phyloP scores from a whole-genome alignment of 2,113 vertebrate genomes.

The Ageneiosus marmoratus region DNA sequence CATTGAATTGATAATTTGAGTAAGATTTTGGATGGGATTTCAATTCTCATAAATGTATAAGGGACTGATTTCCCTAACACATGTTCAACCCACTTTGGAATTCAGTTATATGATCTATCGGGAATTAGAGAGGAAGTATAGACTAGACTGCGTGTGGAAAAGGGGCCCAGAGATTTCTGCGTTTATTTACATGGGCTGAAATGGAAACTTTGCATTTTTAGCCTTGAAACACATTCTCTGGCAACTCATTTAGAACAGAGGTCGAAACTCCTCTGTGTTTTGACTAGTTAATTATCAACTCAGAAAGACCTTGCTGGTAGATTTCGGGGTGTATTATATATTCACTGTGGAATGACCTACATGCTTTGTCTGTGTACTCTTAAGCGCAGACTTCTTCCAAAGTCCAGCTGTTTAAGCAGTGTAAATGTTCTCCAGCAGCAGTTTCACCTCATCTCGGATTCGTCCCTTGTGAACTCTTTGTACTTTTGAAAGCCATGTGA shows the following conservation, averaged over 20 bases:
- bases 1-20: not conserved
- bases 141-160: conserved; percentile 17
- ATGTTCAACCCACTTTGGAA: not conserved
- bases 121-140: not conserved
- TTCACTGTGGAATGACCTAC: conserved; percentile 33
- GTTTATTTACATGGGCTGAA: not conserved
- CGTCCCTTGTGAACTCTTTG: not conserved
- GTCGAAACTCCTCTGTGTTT: conserved; percentile 52
- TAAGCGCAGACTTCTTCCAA: conserved; percentile 59
- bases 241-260: conserved; percentile 26
- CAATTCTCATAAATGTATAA: not conserved
- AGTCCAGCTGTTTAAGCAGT: conserved; percentile 54
- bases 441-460: conserved; percentile 1
- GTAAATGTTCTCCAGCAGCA: conserved; percentile 36
- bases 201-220: conserved; percentile 25
- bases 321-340: conserved; percentile 53
- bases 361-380: conserved; percentile 43
- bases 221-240: conserved; percentile 17
- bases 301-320: conserved; percentile 61
- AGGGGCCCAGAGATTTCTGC: not conserved
- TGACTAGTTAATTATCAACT: conserved; percentile 72
- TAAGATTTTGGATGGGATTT: not conserved
- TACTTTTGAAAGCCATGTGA: conserved; percentile 48
- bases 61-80: not conserved
- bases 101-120: not conserved